Evolutionary conservation across 2,888 invertebrate genomes (phyloP).

Genomic region (Sesia bembeciformis): DNA sequence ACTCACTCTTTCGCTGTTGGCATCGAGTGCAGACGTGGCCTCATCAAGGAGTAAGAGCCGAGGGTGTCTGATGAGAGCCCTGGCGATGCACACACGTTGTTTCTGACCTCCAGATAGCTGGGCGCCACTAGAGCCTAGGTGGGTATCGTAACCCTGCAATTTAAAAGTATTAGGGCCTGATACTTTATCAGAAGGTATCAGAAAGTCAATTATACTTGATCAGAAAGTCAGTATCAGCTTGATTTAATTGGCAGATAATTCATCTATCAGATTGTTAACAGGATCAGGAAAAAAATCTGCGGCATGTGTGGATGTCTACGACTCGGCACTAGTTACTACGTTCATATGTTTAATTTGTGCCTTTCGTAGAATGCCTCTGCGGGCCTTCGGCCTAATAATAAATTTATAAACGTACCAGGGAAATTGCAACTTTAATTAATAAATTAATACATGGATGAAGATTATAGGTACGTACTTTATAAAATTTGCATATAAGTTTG

Average conservation of each 20-base stretch:
- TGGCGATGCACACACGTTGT: conserved; percentile 82
- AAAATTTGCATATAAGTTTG: neutral
- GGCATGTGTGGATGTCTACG: no score
- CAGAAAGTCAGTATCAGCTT: neutral
- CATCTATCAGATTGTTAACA: no score
- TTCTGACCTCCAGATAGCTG: conserved; percentile 83
- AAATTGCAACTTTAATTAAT: no score
- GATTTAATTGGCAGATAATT: no score
- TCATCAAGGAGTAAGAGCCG: conserved; percentile 79
- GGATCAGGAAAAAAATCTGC: no score
- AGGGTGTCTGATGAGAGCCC: conserved; percentile 80
- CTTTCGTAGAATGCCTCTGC: no score
- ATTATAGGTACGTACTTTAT: neutral
- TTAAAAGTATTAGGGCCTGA: neutral
- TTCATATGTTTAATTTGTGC: no score
- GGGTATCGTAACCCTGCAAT: conserved; percentile 79
- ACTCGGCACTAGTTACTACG: no score
- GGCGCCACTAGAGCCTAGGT: conserved; percentile 79
- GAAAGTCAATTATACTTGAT: neutral
- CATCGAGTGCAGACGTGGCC: conserved; percentile 80
- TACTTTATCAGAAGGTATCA: neutral
- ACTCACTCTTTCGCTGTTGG: conserved; percentile 78
- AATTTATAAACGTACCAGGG: no score
- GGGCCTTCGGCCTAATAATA: no score
- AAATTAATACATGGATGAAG: no score